Evolutionary conservation across 2,888 invertebrate species (phyloP), one percentile per base, ranked within the genome.

Genomic region (Homarus gammarus): DNA sequence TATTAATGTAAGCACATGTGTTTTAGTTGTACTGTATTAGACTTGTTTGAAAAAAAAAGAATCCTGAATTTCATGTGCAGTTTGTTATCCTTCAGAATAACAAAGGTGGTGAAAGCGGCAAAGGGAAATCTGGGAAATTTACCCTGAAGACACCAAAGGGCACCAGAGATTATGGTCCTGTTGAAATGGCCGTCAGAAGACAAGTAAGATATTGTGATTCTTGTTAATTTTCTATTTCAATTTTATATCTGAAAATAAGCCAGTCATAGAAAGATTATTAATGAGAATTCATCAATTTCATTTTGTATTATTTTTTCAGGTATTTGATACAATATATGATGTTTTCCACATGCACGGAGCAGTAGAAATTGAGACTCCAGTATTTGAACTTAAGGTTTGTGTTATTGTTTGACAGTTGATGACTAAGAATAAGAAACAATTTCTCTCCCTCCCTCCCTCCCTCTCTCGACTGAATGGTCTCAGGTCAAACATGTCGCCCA

Each of bases 271-370:
- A n/a, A n/a, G n/a, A n/a, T n/a, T n/a, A n/a, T n/a, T n/a, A n/a
- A n/a, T n/a, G n/a, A n/a, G n/a, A n/a, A n/a, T n/a, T n/a, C n/a
- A n/a, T n/a, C n/a, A n/a, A n/a, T n/a, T n/a, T n/a, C n/a, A n/a
- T n/a, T n/a, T n/a, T n/a, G n/a, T n/a, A n/a, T n/a, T n/a, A n/a
- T 27, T 73, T 49, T 83, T 73, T n/a, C 87, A 91, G 87, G 92
- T 92, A 38, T 95, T 99, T 92, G 96, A 97, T 91, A 98, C 97
- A 94, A 97, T 99, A 92, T 95, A 97, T 36, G 94, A 95, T 5
- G 97, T 98, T 87, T 99, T 99, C 94, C 98, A 99, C 94, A 96
- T 96, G 92, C 99, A 99, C 93, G 99, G 99, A 64, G 99, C 99
- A 31, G 98, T 98, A 93, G 98, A 98, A 33, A 99, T 99, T 93